phyloP scores from a whole-genome alignment of 2,888 invertebrate species.

The Ceratothoa steindachneri region DNA sequence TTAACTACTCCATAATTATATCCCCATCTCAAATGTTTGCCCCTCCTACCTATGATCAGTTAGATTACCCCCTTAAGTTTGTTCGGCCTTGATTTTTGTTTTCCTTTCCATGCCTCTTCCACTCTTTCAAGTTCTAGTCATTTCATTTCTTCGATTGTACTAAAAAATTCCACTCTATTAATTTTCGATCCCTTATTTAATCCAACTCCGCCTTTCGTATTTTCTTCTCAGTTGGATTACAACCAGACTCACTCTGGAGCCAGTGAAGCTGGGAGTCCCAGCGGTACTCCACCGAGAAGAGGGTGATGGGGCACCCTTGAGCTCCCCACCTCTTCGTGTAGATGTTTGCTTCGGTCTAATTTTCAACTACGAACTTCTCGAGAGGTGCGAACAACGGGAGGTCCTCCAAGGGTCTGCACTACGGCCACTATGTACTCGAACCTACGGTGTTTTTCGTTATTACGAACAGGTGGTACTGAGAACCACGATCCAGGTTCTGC shows the following conservation, averaged over 20 bases:
- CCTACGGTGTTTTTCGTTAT: conserved; percentile 39
- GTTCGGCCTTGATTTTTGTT: too few species aligned
- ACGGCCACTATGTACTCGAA: conserved; percentile 56
- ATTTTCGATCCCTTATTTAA: too few species aligned
- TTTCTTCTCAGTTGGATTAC: too few species aligned
- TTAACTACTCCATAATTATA: too few species aligned
- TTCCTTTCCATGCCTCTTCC: too few species aligned
- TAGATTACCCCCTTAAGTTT: too few species aligned
- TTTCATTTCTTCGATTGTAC: too few species aligned
- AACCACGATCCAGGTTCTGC: conserved; percentile 40
- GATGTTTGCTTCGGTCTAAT: conserved; percentile 20
- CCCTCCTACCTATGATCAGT: too few species aligned
- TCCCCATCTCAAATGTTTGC: too few species aligned
- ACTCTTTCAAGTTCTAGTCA: too few species aligned
- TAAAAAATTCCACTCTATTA: too few species aligned
- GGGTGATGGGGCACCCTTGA: conserved; percentile 36
- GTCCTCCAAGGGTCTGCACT: conserved; percentile 63
- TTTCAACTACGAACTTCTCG: conserved; percentile 59
- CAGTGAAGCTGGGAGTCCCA: conserved; percentile 28
- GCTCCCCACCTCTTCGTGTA: conserved; percentile 36
- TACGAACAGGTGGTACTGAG: conserved; percentile 37
- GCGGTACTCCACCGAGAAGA: conserved; percentile 36
- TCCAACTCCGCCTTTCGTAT: too few species aligned
- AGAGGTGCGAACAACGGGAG: conserved; percentile 60
- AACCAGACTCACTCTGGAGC: conserved; percentile 37